A percentile compares a stretch with the other conserved stretches of the same genome.
Conservation (phyloP, 1,140 invertebrate species). For the Conus betulinus region DNA sequence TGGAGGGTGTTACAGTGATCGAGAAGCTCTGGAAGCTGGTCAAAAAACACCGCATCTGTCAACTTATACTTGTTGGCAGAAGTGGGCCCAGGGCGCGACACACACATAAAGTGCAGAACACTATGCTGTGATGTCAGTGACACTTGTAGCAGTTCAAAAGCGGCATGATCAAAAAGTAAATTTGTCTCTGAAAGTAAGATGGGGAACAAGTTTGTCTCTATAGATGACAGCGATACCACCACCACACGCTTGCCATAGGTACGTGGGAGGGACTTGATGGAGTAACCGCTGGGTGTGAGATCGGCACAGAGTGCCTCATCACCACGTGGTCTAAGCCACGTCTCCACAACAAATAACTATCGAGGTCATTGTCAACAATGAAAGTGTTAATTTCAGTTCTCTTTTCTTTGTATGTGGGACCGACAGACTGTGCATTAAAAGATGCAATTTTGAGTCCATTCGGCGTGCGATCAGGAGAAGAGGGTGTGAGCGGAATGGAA, state of each 20-base stretch:
- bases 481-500: not conserved
- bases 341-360: not conserved
- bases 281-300: too few species aligned
- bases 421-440: constrained; percentile 11
- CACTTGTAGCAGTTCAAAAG: not conserved
- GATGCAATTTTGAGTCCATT: not conserved
- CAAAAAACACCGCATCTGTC: not conserved
- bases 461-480: not conserved
- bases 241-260: too few species aligned
- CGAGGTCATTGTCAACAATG: not conserved
- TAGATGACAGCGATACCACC: too few species aligned
- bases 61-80: not conserved
- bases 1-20: constrained; percentile 11
- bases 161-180: too few species aligned
- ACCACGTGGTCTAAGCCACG: not conserved
- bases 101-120: constrained; percentile 13
- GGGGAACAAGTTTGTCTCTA: too few species aligned
- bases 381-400: not conserved
- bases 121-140: not conserved
- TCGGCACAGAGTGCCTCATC: not conserved
- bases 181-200: too few species aligned
- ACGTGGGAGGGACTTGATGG: too few species aligned
- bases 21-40: not conserved
- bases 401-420: not conserved
- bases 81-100: not conserved